Evolutionary conservation across 92 coral and sea anemone species (phyloP).

Genomic region (Porites cylindrica): DNA sequence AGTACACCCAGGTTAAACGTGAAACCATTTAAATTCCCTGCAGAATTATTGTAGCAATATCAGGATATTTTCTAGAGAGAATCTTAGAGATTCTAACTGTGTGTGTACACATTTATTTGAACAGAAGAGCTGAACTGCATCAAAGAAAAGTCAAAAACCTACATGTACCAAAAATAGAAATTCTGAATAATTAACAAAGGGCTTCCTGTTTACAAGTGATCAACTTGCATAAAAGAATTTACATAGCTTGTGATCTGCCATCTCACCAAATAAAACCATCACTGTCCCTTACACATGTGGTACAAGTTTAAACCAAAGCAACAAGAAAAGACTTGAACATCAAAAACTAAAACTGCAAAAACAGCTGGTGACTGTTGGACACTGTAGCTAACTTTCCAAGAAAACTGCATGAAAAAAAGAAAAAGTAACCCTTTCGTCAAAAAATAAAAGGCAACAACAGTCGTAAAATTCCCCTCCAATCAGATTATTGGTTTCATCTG

Average conservation of each 20-base stretch:
- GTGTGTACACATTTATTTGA: too few species aligned
- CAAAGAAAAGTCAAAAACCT: not conserved
- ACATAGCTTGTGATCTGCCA: not conserved
- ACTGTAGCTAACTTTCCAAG: slow-evolving; percentile 2
- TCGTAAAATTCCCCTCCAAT: not conserved
- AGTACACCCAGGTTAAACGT: not conserved
- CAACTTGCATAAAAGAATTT: slow-evolving; percentile 38
- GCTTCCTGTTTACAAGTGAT: slow-evolving; percentile 38
- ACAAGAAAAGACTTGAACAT: slow-evolving; percentile 7
- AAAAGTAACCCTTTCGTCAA: not conserved
- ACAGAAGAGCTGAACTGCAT: too few species aligned
- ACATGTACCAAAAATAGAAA: not conserved
- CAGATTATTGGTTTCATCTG: slow-evolving; percentile 4
- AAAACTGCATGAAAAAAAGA: slow-evolving; percentile 13
- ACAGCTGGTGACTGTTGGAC: not conserved
- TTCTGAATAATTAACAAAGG: slow-evolving; percentile 1
- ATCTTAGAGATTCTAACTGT: too few species aligned
- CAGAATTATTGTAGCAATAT: not conserved
- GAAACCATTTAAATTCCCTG: not conserved
- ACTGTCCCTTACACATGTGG: not conserved
- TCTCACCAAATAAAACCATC: not conserved
- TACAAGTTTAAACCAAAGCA: not conserved
- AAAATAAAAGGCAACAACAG: not conserved
- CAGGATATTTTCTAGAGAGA: too few species aligned
- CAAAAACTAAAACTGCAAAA: slow-evolving; percentile 20